Percentiles rank a stretch among this genome's conserved stretches.
These are phyloP conservation scores for Oxyscelio sp. DNA, from an alignment of 2,888 invertebrate genomes.

Conservation along the genomic window DNA sequence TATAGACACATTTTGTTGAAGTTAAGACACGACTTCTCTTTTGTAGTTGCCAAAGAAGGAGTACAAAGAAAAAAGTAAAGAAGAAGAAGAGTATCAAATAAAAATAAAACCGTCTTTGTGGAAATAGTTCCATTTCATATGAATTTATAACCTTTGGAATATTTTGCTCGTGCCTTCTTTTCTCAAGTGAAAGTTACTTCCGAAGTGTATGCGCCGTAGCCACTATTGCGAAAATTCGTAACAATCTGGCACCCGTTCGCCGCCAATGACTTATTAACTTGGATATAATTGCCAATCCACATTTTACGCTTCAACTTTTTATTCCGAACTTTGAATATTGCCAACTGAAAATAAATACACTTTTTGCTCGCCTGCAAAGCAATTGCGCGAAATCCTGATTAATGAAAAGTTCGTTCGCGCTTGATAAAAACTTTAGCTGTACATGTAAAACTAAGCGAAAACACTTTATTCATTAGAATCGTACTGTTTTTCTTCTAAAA, in stretches of 20 bases:
- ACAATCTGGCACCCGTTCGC: slow-evolving; percentile 47
- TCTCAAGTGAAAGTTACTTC: slow-evolving; percentile 60
- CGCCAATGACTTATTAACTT: slow-evolving; percentile 50
- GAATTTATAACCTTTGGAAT: slow-evolving; percentile 66
- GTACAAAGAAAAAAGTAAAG: slow-evolving; percentile 18
- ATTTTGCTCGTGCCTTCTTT: slow-evolving; percentile 57
- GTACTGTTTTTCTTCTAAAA: slow-evolving; percentile 2
- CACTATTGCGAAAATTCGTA: slow-evolving; percentile 52
- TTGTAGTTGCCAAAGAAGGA: slow-evolving; percentile 22
- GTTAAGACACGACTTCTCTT: slow-evolving; percentile 36
- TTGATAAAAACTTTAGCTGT: slow-evolving; percentile 3
- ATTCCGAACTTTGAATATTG: background rate
- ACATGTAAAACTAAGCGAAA: slow-evolving; percentile 27
- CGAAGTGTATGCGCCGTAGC: slow-evolving; percentile 37
- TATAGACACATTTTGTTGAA: slow-evolving; percentile 19
- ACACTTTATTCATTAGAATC: slow-evolving; percentile 33
- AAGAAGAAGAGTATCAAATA: slow-evolving; percentile 48
- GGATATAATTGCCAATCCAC: slow-evolving; percentile 15
- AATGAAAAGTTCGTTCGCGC: slow-evolving; percentile 4
- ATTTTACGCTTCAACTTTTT: slow-evolving; percentile 15
- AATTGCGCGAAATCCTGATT: slow-evolving; percentile 21
- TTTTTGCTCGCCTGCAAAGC: background rate
- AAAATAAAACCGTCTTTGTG: slow-evolving; percentile 63
- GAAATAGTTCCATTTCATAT: slow-evolving; percentile 61
- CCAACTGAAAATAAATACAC: background rate